These are phyloP conservation scores for Thumatha senex DNA, from an alignment of 2,888 invertebrate genomes.

Conservation along the genomic window DNA sequence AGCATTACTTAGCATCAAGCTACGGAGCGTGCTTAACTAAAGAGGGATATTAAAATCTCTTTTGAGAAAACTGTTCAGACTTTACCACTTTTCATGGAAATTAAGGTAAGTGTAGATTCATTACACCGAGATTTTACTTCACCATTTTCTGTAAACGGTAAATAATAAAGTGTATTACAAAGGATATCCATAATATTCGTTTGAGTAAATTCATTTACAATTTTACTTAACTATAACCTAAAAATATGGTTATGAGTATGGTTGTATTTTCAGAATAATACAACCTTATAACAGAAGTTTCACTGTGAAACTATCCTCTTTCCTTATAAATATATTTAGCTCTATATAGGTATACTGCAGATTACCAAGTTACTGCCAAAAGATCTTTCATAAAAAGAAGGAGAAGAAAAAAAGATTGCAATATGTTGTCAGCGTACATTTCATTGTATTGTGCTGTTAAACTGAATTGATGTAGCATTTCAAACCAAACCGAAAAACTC, in stretches of 20 bases:
- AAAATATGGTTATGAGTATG: conserved; percentile 10
- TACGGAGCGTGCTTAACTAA: conserved; percentile 38
- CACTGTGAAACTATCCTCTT: too few relatives aligned
- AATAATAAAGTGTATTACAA: conserved; percentile 43
- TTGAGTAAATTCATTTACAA: too few relatives aligned
- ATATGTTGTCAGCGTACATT: too few relatives aligned
- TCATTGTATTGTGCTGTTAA: too few relatives aligned
- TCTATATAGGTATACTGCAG: too few relatives aligned
- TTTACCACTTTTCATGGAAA: conserved; percentile 67
- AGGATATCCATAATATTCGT: conserved; percentile 19
- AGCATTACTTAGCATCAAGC: conserved; percentile 39
- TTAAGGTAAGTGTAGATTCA: conserved; percentile 60
- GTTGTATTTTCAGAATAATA: background rate
- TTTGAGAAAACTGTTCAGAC: conserved; percentile 59
- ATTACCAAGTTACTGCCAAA: too few relatives aligned
- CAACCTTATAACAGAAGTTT: too few relatives aligned
- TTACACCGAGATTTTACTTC: conserved; percentile 53
- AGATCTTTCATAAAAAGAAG: too few relatives aligned
- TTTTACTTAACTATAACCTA: background rate
- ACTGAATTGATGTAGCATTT: too few relatives aligned
- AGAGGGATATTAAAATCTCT: conserved; percentile 62
- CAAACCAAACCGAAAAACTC: too few relatives aligned
- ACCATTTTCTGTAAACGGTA: conserved; percentile 32
- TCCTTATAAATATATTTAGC: too few relatives aligned
- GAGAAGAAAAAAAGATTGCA: too few relatives aligned